Base-by-base conservation (phyloP, 2,113 vertebrate genomes). In the Cyanoramphus novaezelandiae region DNA sequence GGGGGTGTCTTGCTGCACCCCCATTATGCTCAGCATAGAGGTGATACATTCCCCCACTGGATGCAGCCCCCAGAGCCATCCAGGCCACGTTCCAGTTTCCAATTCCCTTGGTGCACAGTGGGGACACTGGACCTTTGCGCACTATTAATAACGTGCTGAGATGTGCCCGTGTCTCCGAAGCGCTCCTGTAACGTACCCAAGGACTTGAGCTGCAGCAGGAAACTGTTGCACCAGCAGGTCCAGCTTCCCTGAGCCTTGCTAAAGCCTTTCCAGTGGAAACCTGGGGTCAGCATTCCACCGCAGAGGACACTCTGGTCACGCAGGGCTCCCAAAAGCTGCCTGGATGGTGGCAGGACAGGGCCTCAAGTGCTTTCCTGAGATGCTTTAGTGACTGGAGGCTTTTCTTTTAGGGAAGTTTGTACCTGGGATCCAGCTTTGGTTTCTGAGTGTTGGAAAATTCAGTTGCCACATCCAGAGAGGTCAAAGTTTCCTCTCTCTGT, bases 11-110 rank as follows among this genome's bases (percentile, higher is more conserved):
- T 25, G 43, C 55, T 53, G 64, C 10, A 1, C 46, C 46, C 68
- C 15, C 7, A 0, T 15, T 5, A 4, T 6, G 17, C 72, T 67
- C 82, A 49, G 79, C 75, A 65, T 23, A 0, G 50, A 35, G 86
- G 46, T 17, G 75, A 17, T 13, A 6, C 1, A 0, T 41, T 64
- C 39, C 64, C 52, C 46, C 3, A 0, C 64, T 33, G 29, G 31
- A 24, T 52, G 35, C 50, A 41, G 10, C 35, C 62, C 70, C 72
- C 28, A 44, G 81, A 89, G 84, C 72, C 85, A 71, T 57, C 72
- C 77, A 50, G 77, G 75, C 65, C 67, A 52, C 0, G 23, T 63
- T 84, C 83, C 84, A 57, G 16, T 82, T 85, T 76, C 55, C 71
- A 52, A 2, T 37, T 55, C 87, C 92, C 57, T 10, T 2, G 57